A percentile compares a stretch with the other conserved stretches of the same genome.
phyloP scores from a whole-genome alignment of 2,797 vertebrate species.

The Argyrosomus regius region DNA sequence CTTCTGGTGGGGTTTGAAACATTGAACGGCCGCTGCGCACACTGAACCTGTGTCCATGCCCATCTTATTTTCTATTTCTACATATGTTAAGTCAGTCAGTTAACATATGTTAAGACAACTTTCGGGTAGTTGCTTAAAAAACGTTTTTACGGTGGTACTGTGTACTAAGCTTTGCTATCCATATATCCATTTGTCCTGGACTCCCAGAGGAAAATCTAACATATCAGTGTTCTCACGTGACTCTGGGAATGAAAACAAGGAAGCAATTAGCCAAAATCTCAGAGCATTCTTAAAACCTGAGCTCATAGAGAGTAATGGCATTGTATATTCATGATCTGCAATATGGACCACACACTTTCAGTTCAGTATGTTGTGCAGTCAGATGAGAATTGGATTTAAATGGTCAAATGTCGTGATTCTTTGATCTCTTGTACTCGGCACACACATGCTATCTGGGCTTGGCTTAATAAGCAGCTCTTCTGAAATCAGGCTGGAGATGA shows the following conservation, averaged over 20 bases:
- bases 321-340: background rate
- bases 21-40: too few relatives aligned
- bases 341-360: background rate
- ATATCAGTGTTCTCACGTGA: background rate
- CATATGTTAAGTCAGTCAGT: too few relatives aligned
- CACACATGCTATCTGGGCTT: background rate
- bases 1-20: too few relatives aligned
- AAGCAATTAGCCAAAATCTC: background rate
- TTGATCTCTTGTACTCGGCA: background rate
- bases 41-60: too few relatives aligned
- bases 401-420: background rate
- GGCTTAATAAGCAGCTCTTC: background rate
- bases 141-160: background rate
- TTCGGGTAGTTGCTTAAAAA: too few relatives aligned
- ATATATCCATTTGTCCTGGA: background rate
- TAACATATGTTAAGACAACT: too few relatives aligned
- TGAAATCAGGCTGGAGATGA: background rate
- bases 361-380: background rate
- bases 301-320: background rate
- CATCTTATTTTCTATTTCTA: too few relatives aligned
- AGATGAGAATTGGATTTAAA: background rate
- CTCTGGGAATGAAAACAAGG: background rate
- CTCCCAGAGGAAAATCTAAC: background rate
- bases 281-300: background rate
- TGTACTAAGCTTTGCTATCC: background rate